Evolutionary conservation across 1,140 invertebrate species (phyloP).

Genomic region (Agraylea sexmaculata): DNA sequence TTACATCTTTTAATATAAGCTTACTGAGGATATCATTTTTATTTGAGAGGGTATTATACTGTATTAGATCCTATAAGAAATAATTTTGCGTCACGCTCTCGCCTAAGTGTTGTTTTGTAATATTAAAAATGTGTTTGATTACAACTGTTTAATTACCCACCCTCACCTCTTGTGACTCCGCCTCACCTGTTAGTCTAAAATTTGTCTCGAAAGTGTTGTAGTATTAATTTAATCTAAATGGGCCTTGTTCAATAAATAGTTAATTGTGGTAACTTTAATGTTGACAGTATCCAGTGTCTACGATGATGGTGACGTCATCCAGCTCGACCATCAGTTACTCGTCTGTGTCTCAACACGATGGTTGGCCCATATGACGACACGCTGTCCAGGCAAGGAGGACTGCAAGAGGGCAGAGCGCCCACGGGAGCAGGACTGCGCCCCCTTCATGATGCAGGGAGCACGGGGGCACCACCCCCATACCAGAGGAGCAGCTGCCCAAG

Average conservation of each 20-base stretch:
- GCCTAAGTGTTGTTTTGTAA: too few relatives aligned
- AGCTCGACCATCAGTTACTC: slow-evolving; percentile 25
- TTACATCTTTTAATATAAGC: too few relatives aligned
- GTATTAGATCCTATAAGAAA: too few relatives aligned
- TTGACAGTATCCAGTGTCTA: slow-evolving; percentile 37
- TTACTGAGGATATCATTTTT: too few relatives aligned
- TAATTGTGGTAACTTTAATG: slow-evolving; percentile 8
- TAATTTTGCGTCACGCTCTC: too few relatives aligned
- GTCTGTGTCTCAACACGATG: slow-evolving; percentile 37
- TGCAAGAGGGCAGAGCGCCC: slow-evolving; percentile 29
- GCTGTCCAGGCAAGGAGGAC: slow-evolving; percentile 28
- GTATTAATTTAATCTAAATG: slow-evolving; percentile 6
- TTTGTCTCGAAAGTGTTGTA: slow-evolving; percentile 1
- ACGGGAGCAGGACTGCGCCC: slow-evolving; percentile 23
- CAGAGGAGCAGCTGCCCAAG: slow-evolving; percentile 9
- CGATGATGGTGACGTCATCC: slow-evolving; percentile 28
- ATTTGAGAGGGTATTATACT: too few relatives aligned
- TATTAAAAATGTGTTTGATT: too few relatives aligned
- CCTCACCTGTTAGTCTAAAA: slow-evolving; percentile 5
- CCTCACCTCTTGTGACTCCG: slow-evolving; percentile 3
- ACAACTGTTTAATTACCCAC: slow-evolving; percentile 3
- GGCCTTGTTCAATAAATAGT: not conserved
- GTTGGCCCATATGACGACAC: slow-evolving; percentile 41
- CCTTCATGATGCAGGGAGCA: slow-evolving; percentile 19
- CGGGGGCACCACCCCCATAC: slow-evolving; percentile 11